Evolutionary conservation across 2,113 vertebrate genomes (phyloP).

Genomic region (Phyllostomus hastatus): DNA sequence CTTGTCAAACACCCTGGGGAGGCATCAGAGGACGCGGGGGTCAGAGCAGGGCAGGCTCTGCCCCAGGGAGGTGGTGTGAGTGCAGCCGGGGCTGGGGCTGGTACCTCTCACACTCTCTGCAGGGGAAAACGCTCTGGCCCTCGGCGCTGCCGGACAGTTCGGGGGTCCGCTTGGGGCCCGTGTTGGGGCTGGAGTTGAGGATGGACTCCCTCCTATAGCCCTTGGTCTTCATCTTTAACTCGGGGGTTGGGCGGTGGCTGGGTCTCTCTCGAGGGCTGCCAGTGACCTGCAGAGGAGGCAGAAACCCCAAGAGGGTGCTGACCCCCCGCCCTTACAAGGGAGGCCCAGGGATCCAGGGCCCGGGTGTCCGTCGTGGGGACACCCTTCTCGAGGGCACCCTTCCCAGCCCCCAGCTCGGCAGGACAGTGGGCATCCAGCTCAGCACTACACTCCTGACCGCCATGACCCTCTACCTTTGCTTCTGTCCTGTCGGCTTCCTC

Average conservation of each 20-base stretch:
- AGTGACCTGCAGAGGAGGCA: constrained; percentile 14
- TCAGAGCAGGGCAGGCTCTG: accelerated
- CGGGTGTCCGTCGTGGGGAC: not conserved
- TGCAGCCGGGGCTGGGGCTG: accelerated
- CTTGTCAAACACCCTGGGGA: constrained; percentile 80
- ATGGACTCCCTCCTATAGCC: constrained; percentile 40
- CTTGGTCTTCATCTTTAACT: constrained; percentile 63
- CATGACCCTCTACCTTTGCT: constrained; percentile 65
- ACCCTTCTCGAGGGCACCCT: not conserved
- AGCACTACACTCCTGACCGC: not conserved
- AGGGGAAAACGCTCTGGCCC: constrained; percentile 69
- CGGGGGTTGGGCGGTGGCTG: constrained; percentile 40
- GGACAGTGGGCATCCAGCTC: accelerated
- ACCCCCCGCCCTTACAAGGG: not conserved
- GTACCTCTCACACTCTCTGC: constrained; percentile 80
- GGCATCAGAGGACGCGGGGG: not conserved
- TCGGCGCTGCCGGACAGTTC: not conserved
- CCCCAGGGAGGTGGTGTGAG: accelerated
- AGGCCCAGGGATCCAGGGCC: not conserved
- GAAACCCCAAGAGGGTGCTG: not conserved
- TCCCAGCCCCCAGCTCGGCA: accelerated
- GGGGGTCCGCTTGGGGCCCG: constrained; percentile 48
- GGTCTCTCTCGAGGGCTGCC: constrained; percentile 58
- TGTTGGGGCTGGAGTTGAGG: constrained; percentile 24
- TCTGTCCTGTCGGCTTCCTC: constrained; percentile 61